Percentiles rank a stretch among this genome's conserved stretches.
These are phyloP conservation scores for Ceratina calcarata DNA, from an alignment of 1,140 invertebrate species.

Conservation along the genomic window DNA sequence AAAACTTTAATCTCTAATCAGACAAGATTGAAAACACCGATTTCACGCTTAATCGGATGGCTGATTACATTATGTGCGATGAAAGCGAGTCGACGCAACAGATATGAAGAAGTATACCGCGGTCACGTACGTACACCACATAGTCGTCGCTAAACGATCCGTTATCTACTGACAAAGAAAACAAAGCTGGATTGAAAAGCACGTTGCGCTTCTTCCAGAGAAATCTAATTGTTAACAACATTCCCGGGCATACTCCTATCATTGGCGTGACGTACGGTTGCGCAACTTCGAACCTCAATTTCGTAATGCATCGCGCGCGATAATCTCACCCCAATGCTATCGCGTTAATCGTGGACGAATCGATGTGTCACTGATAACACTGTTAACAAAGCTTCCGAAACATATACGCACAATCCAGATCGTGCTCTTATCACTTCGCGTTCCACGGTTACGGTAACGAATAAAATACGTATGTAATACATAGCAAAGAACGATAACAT, in stretches of 20 bases:
- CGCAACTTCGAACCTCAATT: slow-evolving; percentile 45
- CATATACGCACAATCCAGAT: too few relatives aligned
- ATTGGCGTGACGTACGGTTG: slow-evolving; percentile 31
- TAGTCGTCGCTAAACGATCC: background rate
- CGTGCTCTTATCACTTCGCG: too few relatives aligned
- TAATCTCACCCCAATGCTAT: background rate
- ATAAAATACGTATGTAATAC: too few relatives aligned
- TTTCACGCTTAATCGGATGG: too few relatives aligned
- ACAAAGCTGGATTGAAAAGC: background rate
- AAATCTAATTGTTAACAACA: background rate
- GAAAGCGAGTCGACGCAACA: too few relatives aligned
- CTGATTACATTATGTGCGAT: too few relatives aligned
- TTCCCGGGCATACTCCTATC: background rate
- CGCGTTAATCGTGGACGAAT: slow-evolving; percentile 28
- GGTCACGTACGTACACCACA: background rate
- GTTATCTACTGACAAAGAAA: slow-evolving; percentile 8
- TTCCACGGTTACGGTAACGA: too few relatives aligned
- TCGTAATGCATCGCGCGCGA: slow-evolving; percentile 38
- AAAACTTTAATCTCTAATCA: too few relatives aligned
- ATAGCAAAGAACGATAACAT: too few relatives aligned
- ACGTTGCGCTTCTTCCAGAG: background rate
- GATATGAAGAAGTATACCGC: too few relatives aligned
- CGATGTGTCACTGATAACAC: slow-evolving; percentile 2
- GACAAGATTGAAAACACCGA: too few relatives aligned
- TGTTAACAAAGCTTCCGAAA: too few relatives aligned